Percentiles rank a stretch among this genome's conserved stretches.
Evolutionary conservation across 2,888 invertebrate genomes (phyloP).

Genomic region (Entomobrya proxima): DNA sequence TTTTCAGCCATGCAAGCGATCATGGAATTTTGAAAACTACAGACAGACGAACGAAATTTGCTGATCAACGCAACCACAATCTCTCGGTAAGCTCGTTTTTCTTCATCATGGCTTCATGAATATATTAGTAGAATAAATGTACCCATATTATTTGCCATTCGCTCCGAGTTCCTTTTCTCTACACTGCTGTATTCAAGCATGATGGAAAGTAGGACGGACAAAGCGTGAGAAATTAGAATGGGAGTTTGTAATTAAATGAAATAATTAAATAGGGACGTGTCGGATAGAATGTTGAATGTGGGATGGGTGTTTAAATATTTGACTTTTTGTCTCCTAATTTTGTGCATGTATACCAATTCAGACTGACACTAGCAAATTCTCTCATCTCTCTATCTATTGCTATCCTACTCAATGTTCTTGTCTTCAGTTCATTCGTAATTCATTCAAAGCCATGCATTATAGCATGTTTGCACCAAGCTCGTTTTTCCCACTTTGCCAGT

Average conservation of each 20-base stretch:
- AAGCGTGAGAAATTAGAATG: conserved; percentile 7
- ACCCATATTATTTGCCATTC: no score
- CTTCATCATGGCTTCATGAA: neutral
- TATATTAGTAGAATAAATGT: neutral
- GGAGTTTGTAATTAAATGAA: conserved; percentile 41
- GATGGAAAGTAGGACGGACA: neutral
- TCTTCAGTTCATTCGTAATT: no score
- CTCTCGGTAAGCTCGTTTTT: conserved; percentile 25
- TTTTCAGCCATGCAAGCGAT: neutral
- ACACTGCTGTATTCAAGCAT: neutral
- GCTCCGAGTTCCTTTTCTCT: no score
- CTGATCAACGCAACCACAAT: neutral
- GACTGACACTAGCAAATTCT: neutral
- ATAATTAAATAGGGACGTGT: conserved; percentile 18
- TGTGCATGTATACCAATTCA: neutral
- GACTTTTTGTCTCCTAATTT: neutral
- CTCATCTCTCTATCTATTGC: neutral
- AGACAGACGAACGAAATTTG: neutral
- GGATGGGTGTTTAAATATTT: conserved; percentile 13
- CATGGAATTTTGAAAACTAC: conserved; percentile 2
- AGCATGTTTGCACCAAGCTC: no score
- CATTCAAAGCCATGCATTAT: no score
- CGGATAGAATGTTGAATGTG: neutral
- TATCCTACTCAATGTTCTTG: no score
- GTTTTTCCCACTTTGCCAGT: no score